Percentiles rank a stretch among this genome's conserved stretches.
Evolutionary conservation across 2,797 vertebrate genomes (phyloP).

Genomic region (Alfaro cultratus): DNA sequence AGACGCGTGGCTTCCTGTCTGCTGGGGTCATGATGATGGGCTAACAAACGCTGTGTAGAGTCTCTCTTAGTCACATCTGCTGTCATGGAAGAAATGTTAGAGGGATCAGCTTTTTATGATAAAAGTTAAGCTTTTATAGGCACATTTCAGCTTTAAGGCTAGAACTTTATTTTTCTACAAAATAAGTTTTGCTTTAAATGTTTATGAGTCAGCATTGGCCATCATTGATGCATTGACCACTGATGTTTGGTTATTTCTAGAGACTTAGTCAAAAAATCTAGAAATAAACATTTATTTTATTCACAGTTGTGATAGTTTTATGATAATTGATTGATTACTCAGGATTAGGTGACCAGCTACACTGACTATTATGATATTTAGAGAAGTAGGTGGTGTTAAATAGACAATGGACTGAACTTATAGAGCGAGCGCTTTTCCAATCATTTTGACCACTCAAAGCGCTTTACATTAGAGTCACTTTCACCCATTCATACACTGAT

Average conservation of each 20-base stretch:
- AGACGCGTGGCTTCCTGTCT: not conserved
- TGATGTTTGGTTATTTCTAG: not conserved
- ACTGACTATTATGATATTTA: not conserved
- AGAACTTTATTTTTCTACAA: not conserved
- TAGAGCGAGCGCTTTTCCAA: no score
- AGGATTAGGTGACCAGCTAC: not conserved
- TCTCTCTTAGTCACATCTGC: not conserved
- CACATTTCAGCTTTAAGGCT: not conserved
- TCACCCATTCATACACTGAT: no score
- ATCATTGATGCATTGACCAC: not conserved
- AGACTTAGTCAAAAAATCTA: not conserved
- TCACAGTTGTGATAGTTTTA: not conserved
- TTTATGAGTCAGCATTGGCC: not conserved
- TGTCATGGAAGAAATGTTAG: not conserved
- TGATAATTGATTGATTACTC: not conserved
- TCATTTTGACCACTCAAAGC: no score
- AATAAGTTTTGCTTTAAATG: not conserved
- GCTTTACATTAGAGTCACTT: no score
- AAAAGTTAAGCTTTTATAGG: not conserved
- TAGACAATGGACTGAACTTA: no score
- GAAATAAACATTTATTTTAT: not conserved
- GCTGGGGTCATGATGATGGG: slow-evolving; percentile 31
- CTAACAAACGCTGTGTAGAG: not conserved
- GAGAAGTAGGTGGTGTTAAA: not conserved
- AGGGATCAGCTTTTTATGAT: not conserved